Conservation (phyloP, 2,797 vertebrate species). For the Mormyrops attenuatus region DNA sequence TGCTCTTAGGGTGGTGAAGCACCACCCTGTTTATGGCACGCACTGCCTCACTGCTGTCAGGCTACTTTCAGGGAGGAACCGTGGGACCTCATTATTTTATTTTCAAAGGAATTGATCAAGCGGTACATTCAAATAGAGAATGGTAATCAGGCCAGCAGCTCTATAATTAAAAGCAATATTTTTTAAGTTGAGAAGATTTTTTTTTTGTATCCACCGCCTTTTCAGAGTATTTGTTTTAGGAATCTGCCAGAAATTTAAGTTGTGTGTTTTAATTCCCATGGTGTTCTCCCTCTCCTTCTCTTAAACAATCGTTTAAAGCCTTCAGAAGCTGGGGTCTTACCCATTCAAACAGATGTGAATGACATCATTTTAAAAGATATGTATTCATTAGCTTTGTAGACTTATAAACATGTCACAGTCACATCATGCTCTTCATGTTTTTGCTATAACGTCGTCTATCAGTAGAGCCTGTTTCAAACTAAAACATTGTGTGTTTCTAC, state of each 20-base stretch:
- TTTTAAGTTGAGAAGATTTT: conserved; percentile 18
- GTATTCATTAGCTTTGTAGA: not conserved
- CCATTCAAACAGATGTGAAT: not conserved
- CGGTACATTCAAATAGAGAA: conserved; percentile 19
- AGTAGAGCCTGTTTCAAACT: not conserved
- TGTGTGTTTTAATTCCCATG: not conserved
- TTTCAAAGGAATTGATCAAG: conserved; percentile 42
- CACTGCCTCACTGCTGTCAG: not conserved
- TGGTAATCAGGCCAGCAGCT: conserved; percentile 36
- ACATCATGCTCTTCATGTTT: not conserved
- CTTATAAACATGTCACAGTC: not conserved
- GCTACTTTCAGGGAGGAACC: not conserved
- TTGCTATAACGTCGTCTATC: not conserved
- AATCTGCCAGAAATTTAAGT: not conserved
- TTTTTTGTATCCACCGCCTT: not conserved
- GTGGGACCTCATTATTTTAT: conserved; percentile 24
- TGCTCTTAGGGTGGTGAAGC: not conserved
- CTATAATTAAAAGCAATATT: conserved; percentile 34
- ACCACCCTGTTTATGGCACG: not conserved
- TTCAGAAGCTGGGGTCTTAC: not conserved
- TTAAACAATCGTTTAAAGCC: not conserved
- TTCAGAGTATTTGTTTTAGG: not conserved
- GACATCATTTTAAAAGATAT: not conserved
- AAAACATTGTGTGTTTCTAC: conserved; percentile 8
- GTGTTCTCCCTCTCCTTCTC: not conserved